Percentiles rank a stretch among this genome's conserved stretches.
phyloP scores from a whole-genome alignment of 2,113 vertebrate species.

The Ramphastos sulfuratus region DNA sequence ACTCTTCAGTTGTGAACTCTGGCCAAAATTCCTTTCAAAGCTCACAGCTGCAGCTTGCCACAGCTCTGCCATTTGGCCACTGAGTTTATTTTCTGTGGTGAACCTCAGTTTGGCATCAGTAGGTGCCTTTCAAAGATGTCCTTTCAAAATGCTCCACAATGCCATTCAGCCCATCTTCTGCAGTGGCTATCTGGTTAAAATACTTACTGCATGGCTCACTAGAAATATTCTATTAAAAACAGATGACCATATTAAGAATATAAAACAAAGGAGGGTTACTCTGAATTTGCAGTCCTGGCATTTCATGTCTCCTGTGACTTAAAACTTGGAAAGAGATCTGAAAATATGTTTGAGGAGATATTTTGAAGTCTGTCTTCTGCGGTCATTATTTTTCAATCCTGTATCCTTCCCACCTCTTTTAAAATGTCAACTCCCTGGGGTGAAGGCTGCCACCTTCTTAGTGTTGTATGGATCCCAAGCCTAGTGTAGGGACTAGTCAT shows the following conservation, averaged over 20 bases:
- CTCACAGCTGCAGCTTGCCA: not conserved
- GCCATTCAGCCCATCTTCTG: not conserved
- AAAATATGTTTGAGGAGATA: not conserved
- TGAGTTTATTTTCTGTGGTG: not conserved
- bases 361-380: not conserved
- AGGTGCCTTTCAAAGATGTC: not conserved
- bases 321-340: not conserved
- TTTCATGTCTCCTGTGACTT: not conserved
- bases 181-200: not conserved
- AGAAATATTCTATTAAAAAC: not conserved
- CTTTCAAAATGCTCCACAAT: not conserved
- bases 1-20: not conserved
- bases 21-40: conserved; percentile 17
- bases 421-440: not conserved
- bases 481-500: not conserved
- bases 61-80: conserved; percentile 10
- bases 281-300: not conserved
- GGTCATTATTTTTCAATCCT: not conserved
- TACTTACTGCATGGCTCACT: not conserved
- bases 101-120: not conserved
- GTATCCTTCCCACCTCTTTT: not conserved
- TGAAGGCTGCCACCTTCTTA: not conserved
- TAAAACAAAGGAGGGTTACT: not conserved
- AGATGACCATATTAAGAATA: not conserved
- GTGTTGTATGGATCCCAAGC: not conserved